Conservation (phyloP, 2,888 invertebrate species). For the Apodemia zela region DNA sequence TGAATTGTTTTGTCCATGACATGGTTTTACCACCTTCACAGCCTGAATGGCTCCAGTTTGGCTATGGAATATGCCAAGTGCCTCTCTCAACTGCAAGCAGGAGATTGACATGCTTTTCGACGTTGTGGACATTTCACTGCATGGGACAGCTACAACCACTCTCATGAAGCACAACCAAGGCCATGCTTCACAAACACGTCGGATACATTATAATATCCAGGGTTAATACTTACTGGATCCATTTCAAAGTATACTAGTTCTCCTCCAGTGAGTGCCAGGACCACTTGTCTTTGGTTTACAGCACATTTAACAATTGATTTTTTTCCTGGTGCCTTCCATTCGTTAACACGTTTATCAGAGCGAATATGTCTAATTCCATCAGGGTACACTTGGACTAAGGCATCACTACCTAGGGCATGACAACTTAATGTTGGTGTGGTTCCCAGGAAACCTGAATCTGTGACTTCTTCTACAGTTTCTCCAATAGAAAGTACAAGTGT, state of each 20-base stretch:
- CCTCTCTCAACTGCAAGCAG: constrained; percentile 73
- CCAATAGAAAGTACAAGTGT: constrained; percentile 99
- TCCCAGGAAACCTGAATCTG: constrained; percentile 99
- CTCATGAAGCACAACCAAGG: constrained; percentile 48
- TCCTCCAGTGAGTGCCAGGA: constrained; percentile 97
- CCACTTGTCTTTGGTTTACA: constrained; percentile 98
- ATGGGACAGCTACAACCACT: constrained; percentile 74
- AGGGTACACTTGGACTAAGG: constrained; percentile 98
- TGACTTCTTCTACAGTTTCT: constrained; percentile 99
- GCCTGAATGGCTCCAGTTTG: constrained; percentile 85
- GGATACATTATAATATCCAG: constrained; percentile 28
- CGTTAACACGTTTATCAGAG: constrained; percentile 98
- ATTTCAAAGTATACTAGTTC: constrained; percentile 99
- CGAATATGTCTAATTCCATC: constrained; percentile 99
- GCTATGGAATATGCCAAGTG: constrained; percentile 88
- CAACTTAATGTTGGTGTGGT: constrained; percentile 99
- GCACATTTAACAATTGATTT: constrained; percentile 98
- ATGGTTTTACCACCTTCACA: constrained; percentile 82
- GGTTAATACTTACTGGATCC: constrained; percentile 91
- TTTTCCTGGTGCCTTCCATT: constrained; percentile 99
- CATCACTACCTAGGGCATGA: constrained; percentile 98
- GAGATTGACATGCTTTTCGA: constrained; percentile 82
- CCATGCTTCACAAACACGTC: constrained; percentile 58
- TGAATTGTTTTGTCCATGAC: constrained; percentile 77
- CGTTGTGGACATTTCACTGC: constrained; percentile 79